Conservation (phyloP, 2,888 invertebrate species). For the Petrophora chlorosata region DNA sequence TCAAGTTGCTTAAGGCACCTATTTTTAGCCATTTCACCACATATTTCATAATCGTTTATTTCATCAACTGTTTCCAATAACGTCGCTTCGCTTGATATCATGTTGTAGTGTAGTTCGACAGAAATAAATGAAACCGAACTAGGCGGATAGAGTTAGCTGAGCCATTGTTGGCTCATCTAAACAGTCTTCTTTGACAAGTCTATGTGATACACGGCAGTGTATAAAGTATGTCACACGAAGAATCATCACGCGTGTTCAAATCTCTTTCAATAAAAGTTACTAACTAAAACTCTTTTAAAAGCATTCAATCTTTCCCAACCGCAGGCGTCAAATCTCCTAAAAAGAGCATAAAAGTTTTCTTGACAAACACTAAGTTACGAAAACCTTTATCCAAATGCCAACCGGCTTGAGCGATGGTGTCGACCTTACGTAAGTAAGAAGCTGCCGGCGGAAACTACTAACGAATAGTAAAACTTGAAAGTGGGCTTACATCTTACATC, state of each 20-base stretch:
- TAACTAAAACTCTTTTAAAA: background rate
- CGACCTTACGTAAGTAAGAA: slow-evolving; percentile 19
- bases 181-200: too few species aligned
- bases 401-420: slow-evolving; percentile 10
- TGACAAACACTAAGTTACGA: slow-evolving; percentile 17
- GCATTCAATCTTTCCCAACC: slow-evolving; percentile 13
- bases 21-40: too few species aligned
- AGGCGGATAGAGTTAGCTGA: too few species aligned
- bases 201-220: too few species aligned
- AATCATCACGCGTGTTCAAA: background rate
- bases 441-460: slow-evolving; percentile 16
- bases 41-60: slow-evolving; percentile 5
- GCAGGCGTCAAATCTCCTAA: slow-evolving; percentile 4
- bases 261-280: slow-evolving; percentile 1
- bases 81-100: background rate
- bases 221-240: too few species aligned
- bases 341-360: slow-evolving; percentile 10
- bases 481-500: slow-evolving; percentile 37
- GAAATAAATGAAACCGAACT: too few species aligned
- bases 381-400: slow-evolving; percentile 22
- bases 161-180: too few species aligned
- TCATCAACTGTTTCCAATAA: slow-evolving; percentile 14
- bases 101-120: too few species aligned
- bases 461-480: slow-evolving; percentile 43
- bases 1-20: too few species aligned